Evolutionary conservation across 64 coral and sea anemone genomes (phyloP).

Genomic region (Actinia tenebrosa): DNA sequence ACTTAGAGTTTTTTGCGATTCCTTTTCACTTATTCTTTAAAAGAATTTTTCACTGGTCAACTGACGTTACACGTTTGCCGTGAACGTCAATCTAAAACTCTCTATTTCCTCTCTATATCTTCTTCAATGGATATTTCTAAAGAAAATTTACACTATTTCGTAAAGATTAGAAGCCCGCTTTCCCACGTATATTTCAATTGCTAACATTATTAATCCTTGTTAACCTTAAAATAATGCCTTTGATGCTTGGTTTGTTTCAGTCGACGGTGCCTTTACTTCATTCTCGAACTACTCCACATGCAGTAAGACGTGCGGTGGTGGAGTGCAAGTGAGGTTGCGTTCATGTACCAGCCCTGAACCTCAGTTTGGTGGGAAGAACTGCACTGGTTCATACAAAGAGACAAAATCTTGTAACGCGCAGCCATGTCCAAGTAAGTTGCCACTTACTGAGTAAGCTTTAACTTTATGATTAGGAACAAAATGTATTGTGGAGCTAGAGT

Average conservation of each 20-base stretch:
- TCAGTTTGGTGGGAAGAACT: slow-evolving; percentile 80
- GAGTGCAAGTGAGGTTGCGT: slow-evolving; percentile 53
- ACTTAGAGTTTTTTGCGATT: no score
- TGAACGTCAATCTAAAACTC: no score
- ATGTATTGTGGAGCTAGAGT: no score
- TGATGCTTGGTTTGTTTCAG: slow-evolving; percentile 8
- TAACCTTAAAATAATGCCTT: not conserved
- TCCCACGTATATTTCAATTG: not conserved
- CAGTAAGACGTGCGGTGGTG: slow-evolving; percentile 80
- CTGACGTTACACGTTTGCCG: no score
- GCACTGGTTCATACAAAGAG: slow-evolving; percentile 63
- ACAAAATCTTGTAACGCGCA: slow-evolving; percentile 68
- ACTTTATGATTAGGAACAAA: no score
- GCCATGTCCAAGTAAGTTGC: slow-evolving; percentile 60
- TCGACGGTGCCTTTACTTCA: slow-evolving; percentile 78
- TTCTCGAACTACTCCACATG: slow-evolving; percentile 77
- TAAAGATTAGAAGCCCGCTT: not conserved
- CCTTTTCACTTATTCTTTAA: no score
- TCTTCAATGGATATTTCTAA: no score
- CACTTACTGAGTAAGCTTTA: no score
- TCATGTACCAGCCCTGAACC: slow-evolving; percentile 80
- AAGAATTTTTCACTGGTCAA: no score
- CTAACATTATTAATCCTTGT: not conserved
- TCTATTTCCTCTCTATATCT: no score
- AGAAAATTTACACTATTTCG: no score